Evolutionary conservation across 2,888 invertebrate species (phyloP).

Genomic region (Calephelis perditalis): DNA sequence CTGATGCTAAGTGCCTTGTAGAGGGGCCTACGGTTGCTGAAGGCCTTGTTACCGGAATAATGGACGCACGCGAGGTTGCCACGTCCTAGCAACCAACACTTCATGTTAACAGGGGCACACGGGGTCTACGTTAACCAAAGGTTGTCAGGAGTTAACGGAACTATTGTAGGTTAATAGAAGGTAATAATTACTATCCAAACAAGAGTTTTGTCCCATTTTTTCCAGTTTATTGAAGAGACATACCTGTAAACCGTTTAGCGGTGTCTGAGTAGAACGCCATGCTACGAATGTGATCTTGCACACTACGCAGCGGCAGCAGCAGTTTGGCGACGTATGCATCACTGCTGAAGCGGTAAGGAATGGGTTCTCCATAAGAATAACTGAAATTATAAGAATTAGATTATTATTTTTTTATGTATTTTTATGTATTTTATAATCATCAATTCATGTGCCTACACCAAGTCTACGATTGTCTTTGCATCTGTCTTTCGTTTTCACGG

Average conservation of each 20-base stretch:
- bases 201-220: conserved; percentile 28
- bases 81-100: conserved; percentile 80
- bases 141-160: conserved; percentile 12
- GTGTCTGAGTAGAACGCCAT: conserved; percentile 84
- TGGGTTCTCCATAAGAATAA: conserved; percentile 70
- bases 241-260: conserved; percentile 83
- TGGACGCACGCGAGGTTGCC: conserved; percentile 91
- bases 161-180: conserved; percentile 2
- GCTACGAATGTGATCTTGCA: conserved; percentile 79
- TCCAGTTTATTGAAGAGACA: not conserved
- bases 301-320: conserved; percentile 80
- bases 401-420: too few species aligned
- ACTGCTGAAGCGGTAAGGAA: conserved; percentile 80
- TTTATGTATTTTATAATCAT: too few species aligned
- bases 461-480: too few species aligned
- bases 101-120: conserved; percentile 43
- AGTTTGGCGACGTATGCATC: conserved; percentile 86
- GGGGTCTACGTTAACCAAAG: conserved; percentile 51
- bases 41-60: conserved; percentile 89
- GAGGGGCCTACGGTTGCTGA: conserved; percentile 85
- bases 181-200: conserved; percentile 1
- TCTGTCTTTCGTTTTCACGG: too few species aligned
- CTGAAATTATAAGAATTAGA: conserved; percentile 43
- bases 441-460: too few species aligned
- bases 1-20: conserved; percentile 86